Conservation (phyloP, 2,888 invertebrate species). For the Drosophila rubida region DNA sequence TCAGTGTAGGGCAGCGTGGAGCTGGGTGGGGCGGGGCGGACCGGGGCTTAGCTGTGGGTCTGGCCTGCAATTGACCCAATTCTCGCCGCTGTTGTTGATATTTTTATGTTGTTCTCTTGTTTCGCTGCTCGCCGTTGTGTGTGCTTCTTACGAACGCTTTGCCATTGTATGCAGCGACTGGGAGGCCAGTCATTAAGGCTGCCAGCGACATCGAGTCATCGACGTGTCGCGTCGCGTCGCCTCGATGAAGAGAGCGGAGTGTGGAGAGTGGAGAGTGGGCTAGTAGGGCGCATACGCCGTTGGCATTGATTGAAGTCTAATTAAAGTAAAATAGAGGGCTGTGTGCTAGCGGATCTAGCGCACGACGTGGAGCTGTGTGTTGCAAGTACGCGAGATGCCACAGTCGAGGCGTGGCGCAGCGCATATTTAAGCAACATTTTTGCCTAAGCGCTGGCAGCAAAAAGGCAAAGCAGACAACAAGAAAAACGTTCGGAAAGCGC, state of each 20-base stretch:
- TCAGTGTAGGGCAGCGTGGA: constrained; percentile 12
- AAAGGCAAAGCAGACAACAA: not conserved
- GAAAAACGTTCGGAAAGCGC: not conserved
- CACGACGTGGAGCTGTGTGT: constrained; percentile 21
- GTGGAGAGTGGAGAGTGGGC: constrained; percentile 29
- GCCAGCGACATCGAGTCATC: constrained; percentile 26
- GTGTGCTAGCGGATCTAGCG: constrained; percentile 44
- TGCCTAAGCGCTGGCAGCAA: not conserved
- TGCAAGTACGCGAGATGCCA: constrained; percentile 26
- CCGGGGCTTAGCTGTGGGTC: constrained; percentile 12
- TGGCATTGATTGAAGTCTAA: constrained; percentile 78
- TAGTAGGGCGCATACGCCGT: constrained; percentile 58
- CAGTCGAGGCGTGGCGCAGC: constrained; percentile 23
- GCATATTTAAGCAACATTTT: constrained; percentile 13
- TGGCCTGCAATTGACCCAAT: constrained; percentile 63
- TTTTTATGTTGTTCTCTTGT: constrained; percentile 9
- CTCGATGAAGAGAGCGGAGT: not conserved
- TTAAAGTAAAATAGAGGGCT: constrained; percentile 50
- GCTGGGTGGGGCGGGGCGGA: not conserved
- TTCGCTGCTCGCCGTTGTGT: constrained; percentile 5
- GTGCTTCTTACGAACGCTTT: constrained; percentile 9
- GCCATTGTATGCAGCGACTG: constrained; percentile 35
- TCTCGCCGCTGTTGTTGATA: constrained; percentile 25
- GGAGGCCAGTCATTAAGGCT: constrained; percentile 60
- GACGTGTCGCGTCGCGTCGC: not conserved